Base-by-base conservation (phyloP, 2,888 invertebrate genomes). In the Meganola albula region DNA sequence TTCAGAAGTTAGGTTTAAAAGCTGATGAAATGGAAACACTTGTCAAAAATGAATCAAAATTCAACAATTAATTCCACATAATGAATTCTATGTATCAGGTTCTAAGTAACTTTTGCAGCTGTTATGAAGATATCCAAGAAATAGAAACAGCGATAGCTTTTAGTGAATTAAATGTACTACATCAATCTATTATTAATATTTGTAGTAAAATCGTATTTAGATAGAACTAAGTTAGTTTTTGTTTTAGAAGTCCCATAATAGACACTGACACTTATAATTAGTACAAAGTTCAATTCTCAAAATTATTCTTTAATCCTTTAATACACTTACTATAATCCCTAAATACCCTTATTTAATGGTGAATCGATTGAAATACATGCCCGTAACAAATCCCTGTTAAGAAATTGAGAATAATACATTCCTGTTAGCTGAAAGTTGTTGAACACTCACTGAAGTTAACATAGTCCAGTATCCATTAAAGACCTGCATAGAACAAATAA, bases 401-500 rank as follows among this genome's bases (percentile, higher is more conserved):
- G 13, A 25, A n/a, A 13, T 25, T 4, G 25, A 25, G 9, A 25
- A 8, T 5, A 25, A 12, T 8, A 25, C n/a, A 13, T 12, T 25
- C 26, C 9, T 26, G 7, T 26, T 14, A n/a, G n/a, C n/a, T n/a
- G n/a, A n/a, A n/a, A n/a, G n/a, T n/a, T n/a, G n/a, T n/a, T n/a
- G n/a, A n/a, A n/a, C n/a, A n/a, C n/a, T n/a, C 26, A 6, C 4
- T 16, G 26, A 26, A 26, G 10, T 5, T 4, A 26, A 26, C 16
- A 10, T 26, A 3, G 26, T 9, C 2, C 26, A 26, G 8, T 26
- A 26, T 16, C 16, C 26, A 26, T 10, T 10, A 5, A 10, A 16
- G 12, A 33, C 38, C 7, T 34, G 38, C 28, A 38, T 38, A 5
- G 33, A 38, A 34, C 33, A 38, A 34, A 20, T 38, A 12, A 30